Evolutionary conservation across 1,140 invertebrate species (phyloP), one percentile per base, ranked within the genome.

Genomic region (Scaptomyza graminum): DNA sequence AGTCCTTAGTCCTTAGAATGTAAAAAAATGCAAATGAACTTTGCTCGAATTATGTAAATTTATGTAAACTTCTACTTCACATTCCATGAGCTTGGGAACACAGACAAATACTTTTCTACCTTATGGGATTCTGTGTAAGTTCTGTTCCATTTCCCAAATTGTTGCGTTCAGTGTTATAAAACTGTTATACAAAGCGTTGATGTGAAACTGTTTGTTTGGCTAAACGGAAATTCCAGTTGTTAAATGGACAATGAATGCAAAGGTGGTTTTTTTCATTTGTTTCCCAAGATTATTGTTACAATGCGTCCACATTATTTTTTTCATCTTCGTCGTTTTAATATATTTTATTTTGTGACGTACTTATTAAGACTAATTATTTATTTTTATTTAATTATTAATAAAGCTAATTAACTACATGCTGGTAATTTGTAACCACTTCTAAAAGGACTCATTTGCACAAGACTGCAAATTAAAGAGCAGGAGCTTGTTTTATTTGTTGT

Each of bases 21-120:
- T 76, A 74, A 77, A 80, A 84, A 81, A 87, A 84, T 84, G 81
- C 78, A 84, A 84, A 84, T 77, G 70, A 87, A 74, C 68, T 66
- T 63, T 60, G 52, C 47, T 81, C 71, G 64, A 81, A 74, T 77
- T 74, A 74, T 74, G 65, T 47, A 70, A 74, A 87, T 84, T 74
- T 81, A 81, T 81, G 77, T 76, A 67, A 84, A 71, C 70, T 74
- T 49, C 73, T 34, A 34, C 31, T 57, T 84, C 70, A 49, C n/a
- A 31, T 61, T 54, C 64, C 57, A 37, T 65, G 62, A 46, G 39
- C 16, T 12, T 11, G 31, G 31, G 34, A 34, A 25, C 7, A 47
- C 50, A 63, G 50, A 55, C 66, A 56, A 44, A 41, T 55, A n/a
- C 56, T 28, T 43, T n/a, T 15, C 22, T 3, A 8, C 28, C 5